Evolutionary conservation across 2,888 invertebrate genomes (phyloP), one percentile per base, ranked within the genome.

Genomic region (Ormyrus nitidulus): DNA sequence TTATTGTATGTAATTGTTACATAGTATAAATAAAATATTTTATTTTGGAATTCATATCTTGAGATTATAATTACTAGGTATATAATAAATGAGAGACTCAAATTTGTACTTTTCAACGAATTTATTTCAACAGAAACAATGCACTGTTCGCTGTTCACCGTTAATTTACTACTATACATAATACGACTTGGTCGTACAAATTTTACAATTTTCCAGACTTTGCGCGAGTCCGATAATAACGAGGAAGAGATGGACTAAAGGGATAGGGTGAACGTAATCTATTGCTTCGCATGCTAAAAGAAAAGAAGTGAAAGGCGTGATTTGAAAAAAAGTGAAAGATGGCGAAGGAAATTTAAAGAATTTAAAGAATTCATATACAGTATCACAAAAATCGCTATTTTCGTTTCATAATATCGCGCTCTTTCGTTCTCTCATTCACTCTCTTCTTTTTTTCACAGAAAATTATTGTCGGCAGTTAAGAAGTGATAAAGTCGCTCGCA

Each of bases 121-220:
- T 89, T 89, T 90, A 88, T 89, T 88, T 89, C 86, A 89, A 90
- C 88, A 88, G 89, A 89, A 90, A 89, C 88, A 89, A 88, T 89
- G 87, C 86, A 88, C 87, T 89, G 89, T 86, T 87, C 85, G 88
- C 87, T 88, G 87, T 88, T 89, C 87, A 89, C 89, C 88, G 86
- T 86, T 89, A 89, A 88, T 87, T 87, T 87, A 72, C 87, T 89
- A 88, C 87, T 89, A 89, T 90, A 90, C 89, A 90, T 88, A 73
- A 65, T 84, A 88, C 86, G 88, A 89, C 86, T 86, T 86, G 87
- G 87, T 87, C 86, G 79, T 49, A 86, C 89, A 87, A 88, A 87
- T 88, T 88, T 88, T 89, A 88, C 88, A 89, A 85, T 86, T 19
- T 19, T 19, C 86, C 86, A 86, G 87, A 88, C 85, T 87, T 86